These are phyloP conservation scores for Ylistrum balloti DNA, from an alignment of 1,140 invertebrate species.

Conservation along the genomic window DNA sequence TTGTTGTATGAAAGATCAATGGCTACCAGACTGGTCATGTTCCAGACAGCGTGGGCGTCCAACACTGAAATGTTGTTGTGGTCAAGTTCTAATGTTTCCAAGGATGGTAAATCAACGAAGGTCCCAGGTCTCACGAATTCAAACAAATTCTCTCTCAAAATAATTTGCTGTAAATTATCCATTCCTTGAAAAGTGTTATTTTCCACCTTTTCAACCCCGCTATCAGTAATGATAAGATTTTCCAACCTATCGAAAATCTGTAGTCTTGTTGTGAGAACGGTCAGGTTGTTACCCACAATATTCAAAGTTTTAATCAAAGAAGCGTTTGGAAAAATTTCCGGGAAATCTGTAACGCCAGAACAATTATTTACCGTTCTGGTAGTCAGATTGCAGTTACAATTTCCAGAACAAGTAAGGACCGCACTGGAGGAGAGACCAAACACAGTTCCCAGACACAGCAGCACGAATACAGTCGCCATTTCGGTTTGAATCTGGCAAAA, in stretches of 20 bases:
- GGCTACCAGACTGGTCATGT: neutral
- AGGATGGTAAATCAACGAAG: neutral
- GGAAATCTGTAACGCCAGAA: neutral
- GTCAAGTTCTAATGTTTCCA: neutral
- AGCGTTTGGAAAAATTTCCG: neutral
- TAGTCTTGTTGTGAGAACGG: neutral
- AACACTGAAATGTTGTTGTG: neutral
- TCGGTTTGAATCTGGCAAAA: neutral
- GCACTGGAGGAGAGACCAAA: neutral
- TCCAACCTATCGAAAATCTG: neutral
- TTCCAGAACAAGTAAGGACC: neutral
- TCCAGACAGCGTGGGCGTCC: neutral
- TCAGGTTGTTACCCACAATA: neutral
- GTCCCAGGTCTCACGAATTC: neutral
- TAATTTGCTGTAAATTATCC: neutral
- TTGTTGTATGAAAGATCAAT: neutral
- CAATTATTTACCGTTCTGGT: neutral
- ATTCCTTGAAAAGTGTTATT: conserved; percentile 28
- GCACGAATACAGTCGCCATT: neutral
- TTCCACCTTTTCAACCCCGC: neutral
- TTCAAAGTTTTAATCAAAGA: neutral
- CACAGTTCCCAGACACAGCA: neutral
- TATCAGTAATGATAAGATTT: neutral
- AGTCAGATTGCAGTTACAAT: neutral
- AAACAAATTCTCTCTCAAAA: neutral